Percentiles rank a stretch among this genome's conserved stretches.
phyloP scores from a whole-genome alignment of 2,797 vertebrate genomes.

The Novumbra hubbsi region DNA sequence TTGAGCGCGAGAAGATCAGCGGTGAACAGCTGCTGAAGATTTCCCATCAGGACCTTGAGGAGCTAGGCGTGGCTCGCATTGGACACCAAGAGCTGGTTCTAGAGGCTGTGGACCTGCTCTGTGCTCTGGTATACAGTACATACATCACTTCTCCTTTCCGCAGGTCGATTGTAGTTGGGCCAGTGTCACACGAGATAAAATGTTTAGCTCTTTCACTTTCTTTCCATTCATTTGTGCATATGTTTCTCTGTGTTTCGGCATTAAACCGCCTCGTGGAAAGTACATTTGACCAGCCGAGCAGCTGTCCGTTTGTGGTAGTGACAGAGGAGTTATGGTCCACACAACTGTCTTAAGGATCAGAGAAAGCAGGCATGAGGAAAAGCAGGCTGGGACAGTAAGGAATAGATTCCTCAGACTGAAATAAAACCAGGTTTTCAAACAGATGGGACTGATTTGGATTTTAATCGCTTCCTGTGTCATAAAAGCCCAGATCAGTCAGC shows the following conservation, averaged over 20 bases:
- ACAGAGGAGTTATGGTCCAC: conserved; percentile 33
- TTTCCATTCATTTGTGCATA: no score
- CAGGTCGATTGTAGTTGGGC: neutral
- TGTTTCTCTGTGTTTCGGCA: no score
- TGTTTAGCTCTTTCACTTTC: no score
- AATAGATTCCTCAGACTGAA: conserved; percentile 32
- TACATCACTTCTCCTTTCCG: neutral
- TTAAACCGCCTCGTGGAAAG: no score
- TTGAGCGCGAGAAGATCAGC: conserved; percentile 95
- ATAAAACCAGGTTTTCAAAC: conserved; percentile 56
- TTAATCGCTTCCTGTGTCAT: conserved; percentile 75
- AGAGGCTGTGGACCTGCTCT: conserved; percentile 95
- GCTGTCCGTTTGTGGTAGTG: conserved; percentile 41
- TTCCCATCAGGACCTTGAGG: conserved; percentile 95
- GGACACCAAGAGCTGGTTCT: conserved; percentile 96
- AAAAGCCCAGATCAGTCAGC: conserved; percentile 67
- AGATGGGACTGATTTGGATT: conserved; percentile 74
- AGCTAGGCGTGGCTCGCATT: conserved; percentile 90
- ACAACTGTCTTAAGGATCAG: conserved; percentile 30
- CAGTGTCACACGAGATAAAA: no score
- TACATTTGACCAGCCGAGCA: conserved; percentile 5
- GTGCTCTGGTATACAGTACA: conserved; percentile 89
- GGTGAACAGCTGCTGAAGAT: conserved; percentile 94
- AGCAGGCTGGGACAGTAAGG: neutral
- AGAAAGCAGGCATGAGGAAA: neutral